Evolutionary conservation across 2,888 invertebrate genomes (phyloP).

Genomic region (Mechanitis mazaeus): DNA sequence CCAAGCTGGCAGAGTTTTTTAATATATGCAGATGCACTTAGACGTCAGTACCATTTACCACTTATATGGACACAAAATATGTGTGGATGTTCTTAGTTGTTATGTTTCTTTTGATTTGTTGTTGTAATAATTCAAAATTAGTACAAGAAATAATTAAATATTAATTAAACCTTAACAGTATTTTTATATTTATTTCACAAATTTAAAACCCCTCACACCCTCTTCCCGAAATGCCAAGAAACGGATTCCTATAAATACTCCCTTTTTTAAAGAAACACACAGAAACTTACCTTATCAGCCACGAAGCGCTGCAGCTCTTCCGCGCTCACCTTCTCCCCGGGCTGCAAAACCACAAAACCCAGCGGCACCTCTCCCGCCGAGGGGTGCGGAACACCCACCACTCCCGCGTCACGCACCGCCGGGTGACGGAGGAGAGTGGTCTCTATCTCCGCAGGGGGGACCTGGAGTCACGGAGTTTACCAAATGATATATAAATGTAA

Average conservation of each 20-base stretch:
- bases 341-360: slow-evolving; percentile 82
- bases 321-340: slow-evolving; percentile 65
- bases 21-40: no score
- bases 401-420: slow-evolving; percentile 85
- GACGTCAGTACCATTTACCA: no score
- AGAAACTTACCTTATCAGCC: slow-evolving; percentile 59
- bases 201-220: no score
- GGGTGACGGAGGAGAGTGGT: slow-evolving; percentile 84
- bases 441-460: slow-evolving; percentile 91
- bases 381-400: slow-evolving; percentile 83
- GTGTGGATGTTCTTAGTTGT: no score
- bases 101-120: no score
- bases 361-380: slow-evolving; percentile 85
- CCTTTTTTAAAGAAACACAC: neutral
- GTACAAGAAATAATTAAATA: no score
- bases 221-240: no score
- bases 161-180: no score
- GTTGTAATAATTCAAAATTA: no score
- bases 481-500: neutral
- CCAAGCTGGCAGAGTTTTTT: no score
- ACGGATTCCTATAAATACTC: neutral
- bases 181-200: no score
- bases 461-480: slow-evolving; percentile 49
- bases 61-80: no score
- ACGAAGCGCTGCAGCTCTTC: slow-evolving; percentile 76